phyloP scores from a whole-genome alignment of 2,888 invertebrate species.

The Gandaritis pyraliata region DNA sequence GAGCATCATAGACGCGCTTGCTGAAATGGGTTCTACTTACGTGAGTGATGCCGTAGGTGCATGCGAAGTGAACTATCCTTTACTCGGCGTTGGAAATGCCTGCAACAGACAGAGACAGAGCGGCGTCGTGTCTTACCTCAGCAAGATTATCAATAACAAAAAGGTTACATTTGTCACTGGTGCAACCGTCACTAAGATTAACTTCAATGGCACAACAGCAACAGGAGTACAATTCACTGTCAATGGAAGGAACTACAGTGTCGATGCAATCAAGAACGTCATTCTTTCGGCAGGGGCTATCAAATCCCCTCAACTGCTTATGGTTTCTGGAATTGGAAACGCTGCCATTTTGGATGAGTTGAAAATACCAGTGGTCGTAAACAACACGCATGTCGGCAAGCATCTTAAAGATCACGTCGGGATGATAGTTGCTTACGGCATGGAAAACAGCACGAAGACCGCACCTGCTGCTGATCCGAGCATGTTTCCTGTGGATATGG shows the following conservation, averaged over 20 bases:
- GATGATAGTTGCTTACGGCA: not conserved
- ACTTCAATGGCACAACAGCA: conserved; percentile 51
- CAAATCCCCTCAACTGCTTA: conserved; percentile 52
- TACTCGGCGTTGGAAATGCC: conserved; percentile 4
- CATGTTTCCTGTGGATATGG: conserved; percentile 41
- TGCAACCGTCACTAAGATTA: conserved; percentile 30
- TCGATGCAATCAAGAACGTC: conserved; percentile 48
- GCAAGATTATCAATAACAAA: conserved; percentile 6
- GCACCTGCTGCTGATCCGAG: conserved; percentile 7
- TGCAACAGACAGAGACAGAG: conserved; percentile 9
- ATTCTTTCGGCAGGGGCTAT: conserved; percentile 56
- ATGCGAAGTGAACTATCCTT: conserved; percentile 8
- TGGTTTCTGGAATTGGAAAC: conserved; percentile 60
- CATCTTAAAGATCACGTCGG: conserved; percentile 40
- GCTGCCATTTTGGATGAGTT: conserved; percentile 42
- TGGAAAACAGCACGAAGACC: conserved; percentile 7
- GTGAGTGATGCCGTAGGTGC: conserved; percentile 8
- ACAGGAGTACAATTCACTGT: conserved; percentile 48
- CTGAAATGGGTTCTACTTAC: conserved; percentile 7
- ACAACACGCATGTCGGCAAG: conserved; percentile 31
- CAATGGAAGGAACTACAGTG: conserved; percentile 31
- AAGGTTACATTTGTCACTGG: conserved; percentile 10
- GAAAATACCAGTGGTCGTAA: conserved; percentile 43
- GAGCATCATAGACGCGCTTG: conserved; percentile 4
- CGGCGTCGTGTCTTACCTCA: conserved; percentile 11